phyloP scores from a whole-genome alignment of 2,797 vertebrate species.

The Balearica regulorum region DNA sequence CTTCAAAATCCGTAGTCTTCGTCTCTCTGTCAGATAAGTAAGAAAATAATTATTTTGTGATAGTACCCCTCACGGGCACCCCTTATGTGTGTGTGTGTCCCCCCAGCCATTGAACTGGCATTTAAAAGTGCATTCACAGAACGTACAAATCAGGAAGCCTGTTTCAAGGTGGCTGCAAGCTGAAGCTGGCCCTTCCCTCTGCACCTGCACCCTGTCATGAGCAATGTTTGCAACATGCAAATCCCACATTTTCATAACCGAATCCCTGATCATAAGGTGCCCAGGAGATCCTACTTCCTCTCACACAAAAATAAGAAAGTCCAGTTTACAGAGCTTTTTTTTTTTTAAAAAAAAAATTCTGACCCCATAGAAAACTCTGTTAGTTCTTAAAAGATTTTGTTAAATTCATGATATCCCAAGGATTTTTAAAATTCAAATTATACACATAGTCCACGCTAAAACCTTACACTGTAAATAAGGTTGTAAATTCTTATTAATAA shows the following conservation, averaged over 20 bases:
- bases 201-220: slow-evolving; percentile 12
- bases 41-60: neutral
- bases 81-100: too few relatives aligned
- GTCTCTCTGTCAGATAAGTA: neutral
- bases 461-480: neutral
- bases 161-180: neutral
- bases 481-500: slow-evolving; percentile 53
- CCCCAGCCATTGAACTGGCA: neutral
- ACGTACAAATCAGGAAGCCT: neutral
- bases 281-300: neutral
- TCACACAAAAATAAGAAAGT: neutral
- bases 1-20: neutral
- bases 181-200: neutral
- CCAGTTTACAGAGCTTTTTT: neutral
- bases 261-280: neutral
- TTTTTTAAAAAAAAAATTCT: neutral
- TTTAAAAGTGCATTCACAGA: neutral
- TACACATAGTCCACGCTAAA: neutral
- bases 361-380: neutral
- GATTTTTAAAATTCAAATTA: neutral
- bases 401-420: neutral
- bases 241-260: neutral
- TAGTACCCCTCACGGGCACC: neutral
- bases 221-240: neutral
- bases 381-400: neutral